phyloP scores from a whole-genome alignment of 2,797 vertebrate species.

The Salarias fasciatus region DNA sequence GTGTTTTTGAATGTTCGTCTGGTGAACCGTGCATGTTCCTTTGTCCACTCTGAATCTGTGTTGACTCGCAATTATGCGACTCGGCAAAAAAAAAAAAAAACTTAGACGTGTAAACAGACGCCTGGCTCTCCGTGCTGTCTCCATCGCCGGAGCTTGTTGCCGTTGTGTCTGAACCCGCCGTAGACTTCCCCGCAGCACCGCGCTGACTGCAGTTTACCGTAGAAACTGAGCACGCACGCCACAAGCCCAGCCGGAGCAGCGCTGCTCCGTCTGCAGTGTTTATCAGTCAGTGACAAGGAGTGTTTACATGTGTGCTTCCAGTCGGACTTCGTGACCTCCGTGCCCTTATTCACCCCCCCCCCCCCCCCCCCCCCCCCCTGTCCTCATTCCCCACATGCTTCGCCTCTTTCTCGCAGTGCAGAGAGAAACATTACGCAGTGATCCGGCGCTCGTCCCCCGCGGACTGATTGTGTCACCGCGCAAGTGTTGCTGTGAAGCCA shows the following conservation, averaged over 20 bases:
- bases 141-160: slow-evolving; percentile 45
- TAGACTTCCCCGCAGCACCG: slow-evolving; percentile 51
- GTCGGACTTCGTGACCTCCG: slow-evolving; percentile 63
- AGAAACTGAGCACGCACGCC: slow-evolving; percentile 31
- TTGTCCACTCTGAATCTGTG: slow-evolving; percentile 50
- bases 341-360: slow-evolving; percentile 32
- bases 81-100: slow-evolving; percentile 66
- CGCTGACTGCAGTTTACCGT: slow-evolving; percentile 40
- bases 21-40: slow-evolving; percentile 38
- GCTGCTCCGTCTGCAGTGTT: slow-evolving; percentile 75
- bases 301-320: slow-evolving; percentile 78
- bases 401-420: background rate
- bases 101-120: slow-evolving; percentile 76
- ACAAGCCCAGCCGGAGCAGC: slow-evolving; percentile 41
- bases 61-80: slow-evolving; percentile 63
- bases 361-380: background rate
- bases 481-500: slow-evolving; percentile 20
- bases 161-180: slow-evolving; percentile 58
- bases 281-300: slow-evolving; percentile 71
- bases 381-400: background rate
- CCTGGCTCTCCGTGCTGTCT: slow-evolving; percentile 42
- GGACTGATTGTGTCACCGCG: slow-evolving; percentile 45
- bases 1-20: slow-evolving; percentile 46
- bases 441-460: slow-evolving; percentile 32
- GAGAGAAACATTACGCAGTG: slow-evolving; percentile 9